A percentile compares a stretch with the other conserved stretches of the same genome.
phyloP scores from a whole-genome alignment of 2,888 invertebrate species.

The Drosophila austrosaltans region DNA sequence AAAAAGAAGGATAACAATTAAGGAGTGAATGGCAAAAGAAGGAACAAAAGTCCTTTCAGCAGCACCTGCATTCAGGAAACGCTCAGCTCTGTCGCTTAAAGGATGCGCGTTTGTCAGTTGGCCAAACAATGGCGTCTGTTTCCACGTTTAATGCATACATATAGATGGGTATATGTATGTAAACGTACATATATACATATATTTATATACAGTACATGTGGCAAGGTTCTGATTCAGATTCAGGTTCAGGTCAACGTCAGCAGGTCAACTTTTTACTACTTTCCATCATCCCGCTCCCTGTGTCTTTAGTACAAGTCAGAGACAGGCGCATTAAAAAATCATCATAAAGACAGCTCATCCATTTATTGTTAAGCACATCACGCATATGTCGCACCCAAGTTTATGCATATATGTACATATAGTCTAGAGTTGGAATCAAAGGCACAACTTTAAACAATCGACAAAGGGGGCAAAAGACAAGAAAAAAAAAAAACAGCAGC shows the following conservation, averaged over 20 bases:
- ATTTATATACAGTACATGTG: not conserved
- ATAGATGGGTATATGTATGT: not conserved
- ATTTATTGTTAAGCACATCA: constrained; percentile 15
- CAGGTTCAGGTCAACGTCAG: constrained; percentile 20
- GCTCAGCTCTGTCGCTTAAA: not conserved
- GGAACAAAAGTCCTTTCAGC: constrained; percentile 25
- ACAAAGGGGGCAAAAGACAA: not conserved
- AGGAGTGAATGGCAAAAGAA: constrained; percentile 15
- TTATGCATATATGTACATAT: constrained; percentile 8
- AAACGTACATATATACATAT: not conserved
- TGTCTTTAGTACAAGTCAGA: not conserved
- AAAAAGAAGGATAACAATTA: constrained; percentile 36
- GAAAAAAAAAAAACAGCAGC: not conserved
- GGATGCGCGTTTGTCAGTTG: constrained; percentile 24
- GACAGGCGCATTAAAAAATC: constrained; percentile 5
- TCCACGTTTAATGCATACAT: not conserved
- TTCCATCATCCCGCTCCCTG: not conserved
- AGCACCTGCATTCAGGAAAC: constrained; percentile 18
- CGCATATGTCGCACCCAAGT: constrained; percentile 19
- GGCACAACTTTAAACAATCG: not conserved
- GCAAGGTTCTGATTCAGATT: constrained; percentile 1
- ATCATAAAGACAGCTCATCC: constrained; percentile 16
- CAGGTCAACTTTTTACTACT: constrained; percentile 4
- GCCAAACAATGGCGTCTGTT: constrained; percentile 5
- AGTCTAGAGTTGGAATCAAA: not conserved